Evolutionary conservation across 2,888 invertebrate species (phyloP), one percentile per base, ranked within the genome.

Genomic region (Agrochola circellaris): DNA sequence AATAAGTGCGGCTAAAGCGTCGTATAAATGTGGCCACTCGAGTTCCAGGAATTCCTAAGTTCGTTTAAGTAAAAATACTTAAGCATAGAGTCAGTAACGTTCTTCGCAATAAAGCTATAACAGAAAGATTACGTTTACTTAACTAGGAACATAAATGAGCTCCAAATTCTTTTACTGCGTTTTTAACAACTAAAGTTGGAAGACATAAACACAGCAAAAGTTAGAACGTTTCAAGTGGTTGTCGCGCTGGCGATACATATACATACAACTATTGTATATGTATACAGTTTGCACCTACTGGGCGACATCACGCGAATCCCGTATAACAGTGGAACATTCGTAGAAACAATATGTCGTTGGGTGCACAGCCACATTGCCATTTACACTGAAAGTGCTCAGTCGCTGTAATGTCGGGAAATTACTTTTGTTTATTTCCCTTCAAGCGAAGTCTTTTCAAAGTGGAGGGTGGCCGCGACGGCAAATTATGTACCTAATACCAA

Each of bases 341-440:
- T 83, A 92, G 92, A 92, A 94, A 93, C 92, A 93, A 91, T 91
- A 90, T 89, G 89, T 91, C 90, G 90, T 90, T 88, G 86, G 87
- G 88, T 91, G 91, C 91, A 91, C 89, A 88, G 86, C 85, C 85
- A 83, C 88, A 86, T 83, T 86, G 89, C 89, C 90, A 92, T 93
- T 93, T 91, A 88, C 88, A 87, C 91, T 90, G 89, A 90, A 92
- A 91, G 89, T 89, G 88, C 90, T 92, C 88, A 87, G 89, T 90
- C 84, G 83, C 88, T 86, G 88, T 89, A 90, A 91, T 90, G 89
- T 87, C 88, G 79, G 90, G 88, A 91, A 91, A 91, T 92, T 90
- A 89, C 90, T 89, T 89, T 83, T 88, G 89, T 89, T 91, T 91
- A 90, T 91, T 92, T 87, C 88, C 88, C 86, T 91, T 90, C 89